Evolutionary conservation across 2,113 vertebrate species (phyloP), one percentile per base, ranked within the genome.

Genomic region (Chelonoidis abingdonii): DNA sequence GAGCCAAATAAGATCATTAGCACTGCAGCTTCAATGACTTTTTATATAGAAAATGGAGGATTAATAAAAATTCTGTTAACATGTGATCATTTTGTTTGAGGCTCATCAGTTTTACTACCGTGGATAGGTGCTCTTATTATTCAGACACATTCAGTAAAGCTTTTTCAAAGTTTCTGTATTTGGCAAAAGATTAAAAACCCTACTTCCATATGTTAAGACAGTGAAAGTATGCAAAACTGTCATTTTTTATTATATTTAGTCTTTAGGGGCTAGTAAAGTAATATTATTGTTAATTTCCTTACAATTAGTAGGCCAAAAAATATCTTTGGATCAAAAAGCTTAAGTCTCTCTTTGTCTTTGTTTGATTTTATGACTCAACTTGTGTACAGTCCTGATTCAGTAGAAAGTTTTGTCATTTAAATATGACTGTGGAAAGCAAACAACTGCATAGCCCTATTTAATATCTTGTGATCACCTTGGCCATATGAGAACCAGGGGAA

Each of bases 401-500:
- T 94, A 85, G 93, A 94, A 91, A 31, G 87, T 93, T 95, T 94
- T 94, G 76, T 93, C 72, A 81, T 90, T 95, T 94, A 89, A 95
- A 83, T 92, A 88, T 41, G 52, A 83, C 80, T 87, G 22, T 86
- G 44, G 47, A 88, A 95, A 91, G 2, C 69, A 94, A 84, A 81
- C n/a, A 89, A 85, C 79, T 53, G 9, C 57, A 52, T 35, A 87
- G 93, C 49, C 93, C 54, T 93, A 62, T 76, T 80, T 91, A 88
- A 93, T 85, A 38, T 47, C 21, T 84, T 62, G 11, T 62, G 85
- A 93, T 91, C 21, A 31, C 17, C 22, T 69, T 72, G 10, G 1
- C 84, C 16, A 31, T 83, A 93, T 91, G 49, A 94, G 90, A 93
- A 89, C 16, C 47, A 14, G 49, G 44, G 47, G 4, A 27, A 69